phyloP scores from a whole-genome alignment of 1,140 invertebrate species.

The Nymphalis io region DNA sequence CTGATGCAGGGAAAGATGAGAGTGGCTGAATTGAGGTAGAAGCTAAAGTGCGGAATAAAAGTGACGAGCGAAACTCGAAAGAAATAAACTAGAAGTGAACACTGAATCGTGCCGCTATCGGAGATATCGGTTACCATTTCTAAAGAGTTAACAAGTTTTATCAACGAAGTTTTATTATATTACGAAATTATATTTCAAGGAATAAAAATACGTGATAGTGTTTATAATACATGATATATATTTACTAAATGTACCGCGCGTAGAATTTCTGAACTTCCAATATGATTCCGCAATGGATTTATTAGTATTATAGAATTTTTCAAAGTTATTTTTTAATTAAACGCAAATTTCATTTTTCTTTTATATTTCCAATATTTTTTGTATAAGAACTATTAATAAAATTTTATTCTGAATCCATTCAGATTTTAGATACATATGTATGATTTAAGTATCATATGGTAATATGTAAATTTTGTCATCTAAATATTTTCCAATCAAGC shows the following conservation, averaged over 20 bases:
- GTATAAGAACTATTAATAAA: too few species aligned
- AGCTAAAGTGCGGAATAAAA: conserved; percentile 76
- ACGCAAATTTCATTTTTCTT: too few species aligned
- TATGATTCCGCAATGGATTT: not conserved
- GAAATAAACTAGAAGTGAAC: conserved; percentile 69
- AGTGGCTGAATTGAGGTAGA: conserved; percentile 74
- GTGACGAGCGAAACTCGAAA: conserved; percentile 66
- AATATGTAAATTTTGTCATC: not conserved
- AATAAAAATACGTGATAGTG: not conserved
- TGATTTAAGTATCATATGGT: too few species aligned
- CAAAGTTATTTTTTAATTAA: too few species aligned
- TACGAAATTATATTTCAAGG: not conserved
- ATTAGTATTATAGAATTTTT: not conserved
- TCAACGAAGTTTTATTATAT: conserved; percentile 10
- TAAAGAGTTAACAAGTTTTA: conserved; percentile 25
- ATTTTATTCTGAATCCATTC: too few species aligned
- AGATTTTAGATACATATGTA: too few species aligned
- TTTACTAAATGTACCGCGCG: not conserved
- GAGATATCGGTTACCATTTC: conserved; percentile 29
- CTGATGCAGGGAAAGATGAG: conserved; percentile 66
- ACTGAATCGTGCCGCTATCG: conserved; percentile 31
- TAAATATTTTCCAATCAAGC: not conserved
- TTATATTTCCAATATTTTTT: too few species aligned
- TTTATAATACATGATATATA: not conserved
- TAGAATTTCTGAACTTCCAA: not conserved